Evolutionary conservation across 2,113 vertebrate species (phyloP), one percentile per base, ranked within the genome.

Genomic region (Nycticebus coucang): DNA sequence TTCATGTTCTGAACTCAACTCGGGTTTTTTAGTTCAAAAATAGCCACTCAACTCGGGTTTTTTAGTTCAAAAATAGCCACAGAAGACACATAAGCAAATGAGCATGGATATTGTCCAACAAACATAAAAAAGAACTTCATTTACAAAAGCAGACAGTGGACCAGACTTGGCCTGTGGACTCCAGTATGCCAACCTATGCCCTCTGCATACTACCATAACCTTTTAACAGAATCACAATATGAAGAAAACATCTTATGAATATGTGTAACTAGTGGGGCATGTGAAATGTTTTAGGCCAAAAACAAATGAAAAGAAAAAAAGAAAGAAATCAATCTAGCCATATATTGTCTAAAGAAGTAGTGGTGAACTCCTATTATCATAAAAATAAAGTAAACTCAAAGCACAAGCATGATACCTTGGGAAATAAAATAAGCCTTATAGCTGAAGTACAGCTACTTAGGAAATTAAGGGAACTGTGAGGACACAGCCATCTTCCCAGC

Each of bases 11-110:
- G n/a, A n/a, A 75, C 10, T 82, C 33, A 90, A 80, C 26, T 59
- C 26, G 71, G 24, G 8, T 22, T 96, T 96, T 87, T 71, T 30
- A 95, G n/a, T 64, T 22, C 26, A 75, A 87, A 95, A 92, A 13
- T 13, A 84, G 1, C 26, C 57, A 92, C 19, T 86, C 33, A 90
- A 80, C 24, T 57, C 26, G 75, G 24, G 8, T 22, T 96, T 96
- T 87, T 71, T 30, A 95, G n/a, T 64, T 22, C 21, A 69, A 87
- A 95, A 92, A 13, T 13, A 84, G 1, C 26, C 57, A 92, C 19
- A 85, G 24, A 62, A 18, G 71, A 68, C n/a, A 62, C 3, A 28
- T 87, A 55, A 85, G 80, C 69, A 22, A 83, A 80, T 81, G 41
- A 80, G 26, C 13, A 55, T 78, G 28, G 1, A 26, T 87, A 26